Conservation (phyloP, 1,140 invertebrate genomes). For the Oedothorax gibbosus region DNA sequence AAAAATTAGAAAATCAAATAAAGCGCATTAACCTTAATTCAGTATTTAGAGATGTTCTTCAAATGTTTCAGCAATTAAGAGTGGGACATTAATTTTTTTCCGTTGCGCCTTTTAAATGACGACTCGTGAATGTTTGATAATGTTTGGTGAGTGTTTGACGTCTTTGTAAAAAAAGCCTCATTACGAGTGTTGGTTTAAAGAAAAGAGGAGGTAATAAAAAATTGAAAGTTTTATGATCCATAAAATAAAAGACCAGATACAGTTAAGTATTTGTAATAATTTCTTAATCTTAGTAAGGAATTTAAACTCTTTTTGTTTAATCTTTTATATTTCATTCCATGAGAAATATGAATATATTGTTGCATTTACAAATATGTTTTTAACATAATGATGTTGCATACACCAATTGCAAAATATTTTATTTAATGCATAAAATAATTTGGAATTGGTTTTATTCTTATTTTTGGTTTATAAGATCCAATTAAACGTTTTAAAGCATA, state of each 20-base stretch:
- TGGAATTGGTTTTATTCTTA: too few relatives aligned
- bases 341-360: too few relatives aligned
- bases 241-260: conserved; percentile 5
- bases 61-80: conserved; percentile 48
- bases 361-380: too few relatives aligned
- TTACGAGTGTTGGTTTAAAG: conserved; percentile 32
- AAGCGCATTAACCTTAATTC: conserved; percentile 52
- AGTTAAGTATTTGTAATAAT: conserved; percentile 15
- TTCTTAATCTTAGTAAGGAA: neutral
- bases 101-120: conserved; percentile 25
- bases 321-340: too few relatives aligned
- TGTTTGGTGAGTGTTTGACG: neutral
- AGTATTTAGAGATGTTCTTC: conserved; percentile 31
- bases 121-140: neutral
- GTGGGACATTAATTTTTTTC: conserved; percentile 19
- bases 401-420: too few relatives aligned
- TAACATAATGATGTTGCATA: too few relatives aligned
- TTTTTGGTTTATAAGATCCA: too few relatives aligned
- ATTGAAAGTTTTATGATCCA: neutral
- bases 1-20: conserved; percentile 45
- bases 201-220: neutral
- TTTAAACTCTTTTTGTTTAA: too few relatives aligned
- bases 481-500: too few relatives aligned
- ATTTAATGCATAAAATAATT: too few relatives aligned
- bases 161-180: neutral